A percentile compares a stretch with the other conserved stretches of the same genome.
These are phyloP conservation scores for Vireo altiloquus DNA, from an alignment of 2,113 vertebrate species.

Conservation along the genomic window DNA sequence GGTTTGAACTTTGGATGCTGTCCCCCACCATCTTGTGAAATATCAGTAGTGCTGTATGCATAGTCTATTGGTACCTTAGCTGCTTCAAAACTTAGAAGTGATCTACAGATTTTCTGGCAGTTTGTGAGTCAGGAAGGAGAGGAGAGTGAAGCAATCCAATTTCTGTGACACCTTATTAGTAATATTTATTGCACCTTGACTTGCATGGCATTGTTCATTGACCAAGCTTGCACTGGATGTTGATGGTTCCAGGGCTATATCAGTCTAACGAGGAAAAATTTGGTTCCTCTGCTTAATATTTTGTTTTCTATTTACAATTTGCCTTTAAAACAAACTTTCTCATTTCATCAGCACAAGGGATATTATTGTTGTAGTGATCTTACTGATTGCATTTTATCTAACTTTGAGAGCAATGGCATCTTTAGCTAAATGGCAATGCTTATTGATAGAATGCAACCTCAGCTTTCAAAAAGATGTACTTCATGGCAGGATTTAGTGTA, in stretches of 20 bases:
- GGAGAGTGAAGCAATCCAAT: neutral
- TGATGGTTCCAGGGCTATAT: neutral
- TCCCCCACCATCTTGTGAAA: neutral
- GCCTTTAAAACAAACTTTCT: neutral
- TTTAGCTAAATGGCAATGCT: neutral
- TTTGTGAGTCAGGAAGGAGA: neutral
- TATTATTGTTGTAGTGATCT: neutral
- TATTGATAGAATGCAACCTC: neutral
- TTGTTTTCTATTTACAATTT: constrained; percentile 1
- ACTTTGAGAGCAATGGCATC: neutral
- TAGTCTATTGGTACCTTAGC: neutral
- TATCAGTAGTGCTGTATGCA: neutral
- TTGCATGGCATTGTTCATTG: neutral
- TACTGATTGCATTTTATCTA: neutral
- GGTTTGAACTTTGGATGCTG: neutral
- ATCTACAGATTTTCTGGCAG: neutral
- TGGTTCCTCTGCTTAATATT: neutral
- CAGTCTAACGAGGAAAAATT: neutral
- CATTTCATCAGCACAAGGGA: neutral
- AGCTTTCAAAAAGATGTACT: neutral
- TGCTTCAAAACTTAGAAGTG: neutral
- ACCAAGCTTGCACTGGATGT: neutral
- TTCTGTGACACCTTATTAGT: constrained; percentile 1
- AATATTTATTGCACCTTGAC: constrained; percentile 26
- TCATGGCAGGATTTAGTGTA: neutral